Base-by-base conservation (phyloP, 2,888 invertebrate species). In the Cremastinae sp. region DNA sequence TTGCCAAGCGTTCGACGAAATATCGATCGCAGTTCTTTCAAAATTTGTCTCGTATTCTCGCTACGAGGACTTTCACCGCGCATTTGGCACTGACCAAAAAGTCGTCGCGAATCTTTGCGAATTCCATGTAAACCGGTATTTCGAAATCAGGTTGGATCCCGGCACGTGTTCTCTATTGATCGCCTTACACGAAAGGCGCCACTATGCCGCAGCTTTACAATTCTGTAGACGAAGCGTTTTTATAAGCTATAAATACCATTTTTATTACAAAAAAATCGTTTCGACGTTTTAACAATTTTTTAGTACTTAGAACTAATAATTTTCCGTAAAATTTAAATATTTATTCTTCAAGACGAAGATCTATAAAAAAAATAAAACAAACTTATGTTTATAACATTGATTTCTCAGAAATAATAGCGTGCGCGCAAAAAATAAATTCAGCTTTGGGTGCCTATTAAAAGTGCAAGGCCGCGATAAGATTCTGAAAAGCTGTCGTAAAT, bases 381-480 rank as follows among this genome's bases (percentile, higher is more conserved):
- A n/a, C n/a, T n/a, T n/a, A n/a, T n/a, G n/a, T n/a, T n/a, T n/a
- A n/a, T n/a, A n/a, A n/a, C n/a, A n/a, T n/a, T n/a, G n/a, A n/a
- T n/a, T n/a, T n/a, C n/a, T n/a, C n/a, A n/a, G n/a, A n/a, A n/a
- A n/a, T n/a, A n/a, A n/a, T n/a, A n/a, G n/a, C n/a, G n/a, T n/a
- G n/a, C n/a, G n/a, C n/a, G n/a, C n/a, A 1, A n/a, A 56, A 20
- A 36, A 18, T 7, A 28, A 1, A 41, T n/a, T 9, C 7, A 8
- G n/a, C 20, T 22, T n/a, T 18, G 34, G 14, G n/a, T 5, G 36
- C 45, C 68, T 58, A 59, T 56, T 71, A 71, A 45, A 43, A 53
- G n/a, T 45, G 43, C 68, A 68, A 72, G 72, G 72, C 16, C 62
- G 68, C 58, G 72, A 76, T 75, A 75, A 75, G 47, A 49, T 34